A percentile compares a stretch with the other conserved stretches of the same genome.
Conservation (phyloP, 1,140 invertebrate genomes). For the Macrobrachium nipponense region DNA sequence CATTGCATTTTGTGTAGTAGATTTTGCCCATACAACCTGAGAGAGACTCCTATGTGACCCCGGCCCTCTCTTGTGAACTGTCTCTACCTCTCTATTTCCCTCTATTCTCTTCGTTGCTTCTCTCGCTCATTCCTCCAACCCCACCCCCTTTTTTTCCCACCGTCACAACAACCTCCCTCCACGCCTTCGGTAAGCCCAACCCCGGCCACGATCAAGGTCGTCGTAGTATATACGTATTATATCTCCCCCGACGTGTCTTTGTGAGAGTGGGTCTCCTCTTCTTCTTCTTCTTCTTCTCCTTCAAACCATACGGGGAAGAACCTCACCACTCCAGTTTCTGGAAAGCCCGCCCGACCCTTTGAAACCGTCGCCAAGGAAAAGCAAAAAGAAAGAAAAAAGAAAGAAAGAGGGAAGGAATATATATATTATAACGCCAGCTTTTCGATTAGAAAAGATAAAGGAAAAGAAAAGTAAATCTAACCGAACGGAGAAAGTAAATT, state of each 20-base stretch:
- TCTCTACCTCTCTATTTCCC: slow-evolving; percentile 9
- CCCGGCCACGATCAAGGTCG: neutral
- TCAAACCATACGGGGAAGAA: too few species aligned
- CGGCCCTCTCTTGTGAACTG: too few species aligned
- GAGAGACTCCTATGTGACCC: too few species aligned
- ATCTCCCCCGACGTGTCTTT: neutral
- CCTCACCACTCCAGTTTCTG: too few species aligned
- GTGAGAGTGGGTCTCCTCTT: neutral
- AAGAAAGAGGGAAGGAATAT: neutral
- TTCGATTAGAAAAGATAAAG: neutral
- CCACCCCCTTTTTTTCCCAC: neutral
- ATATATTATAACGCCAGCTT: neutral
- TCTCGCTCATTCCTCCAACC: slow-evolving; percentile 1
- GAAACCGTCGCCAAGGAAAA: neutral
- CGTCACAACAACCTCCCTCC: neutral
- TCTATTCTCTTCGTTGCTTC: slow-evolving; percentile 11
- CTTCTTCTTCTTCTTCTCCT: too few species aligned
- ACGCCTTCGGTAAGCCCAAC: neutral
- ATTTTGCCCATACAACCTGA: too few species aligned
- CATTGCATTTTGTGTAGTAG: too few species aligned
- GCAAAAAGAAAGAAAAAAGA: neutral
- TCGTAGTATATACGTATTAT: too few species aligned
- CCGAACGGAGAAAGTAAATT: neutral
- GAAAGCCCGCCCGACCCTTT: too few species aligned
- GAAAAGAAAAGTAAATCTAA: slow-evolving; percentile 9